Percentiles rank a stretch among this genome's conserved stretches.
phyloP scores from a whole-genome alignment of 1,140 invertebrate genomes.

The Thaumatotibia leucotreta region DNA sequence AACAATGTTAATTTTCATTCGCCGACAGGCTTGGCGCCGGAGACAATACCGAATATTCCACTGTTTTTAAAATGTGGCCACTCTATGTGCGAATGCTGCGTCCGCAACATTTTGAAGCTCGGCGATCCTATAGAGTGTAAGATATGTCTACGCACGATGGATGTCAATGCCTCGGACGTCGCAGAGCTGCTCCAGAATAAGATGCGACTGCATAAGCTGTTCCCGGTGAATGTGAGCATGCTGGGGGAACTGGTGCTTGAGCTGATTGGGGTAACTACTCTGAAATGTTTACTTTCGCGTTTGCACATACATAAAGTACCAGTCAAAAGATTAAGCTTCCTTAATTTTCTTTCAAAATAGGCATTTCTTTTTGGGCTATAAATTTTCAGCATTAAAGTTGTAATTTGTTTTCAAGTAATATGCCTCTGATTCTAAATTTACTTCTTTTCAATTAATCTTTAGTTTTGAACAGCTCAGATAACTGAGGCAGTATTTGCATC shows the following conservation, averaged over 20 bases:
- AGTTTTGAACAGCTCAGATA: no score
- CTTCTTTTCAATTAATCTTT: no score
- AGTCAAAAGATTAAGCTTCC: no score
- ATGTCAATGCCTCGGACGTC: conserved; percentile 32
- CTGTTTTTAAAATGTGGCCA: conserved; percentile 62
- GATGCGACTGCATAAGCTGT: conserved; percentile 38
- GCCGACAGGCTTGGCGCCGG: conserved; percentile 19
- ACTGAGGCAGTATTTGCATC: no score
- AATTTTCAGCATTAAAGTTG: no score
- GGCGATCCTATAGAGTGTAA: conserved; percentile 54
- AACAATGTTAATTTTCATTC: conserved; percentile 5
- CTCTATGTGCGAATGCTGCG: conserved; percentile 63
- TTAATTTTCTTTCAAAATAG: no score
- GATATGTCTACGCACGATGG: conserved; percentile 45
- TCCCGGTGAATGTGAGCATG: conserved; percentile 58
- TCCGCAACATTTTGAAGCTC: conserved; percentile 52
- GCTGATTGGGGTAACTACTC: conserved; percentile 30
- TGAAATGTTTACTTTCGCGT: background rate
- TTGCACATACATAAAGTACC: background rate
- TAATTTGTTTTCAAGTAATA: no score
- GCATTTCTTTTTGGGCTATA: no score
- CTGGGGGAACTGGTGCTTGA: conserved; percentile 45
- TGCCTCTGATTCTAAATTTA: no score
- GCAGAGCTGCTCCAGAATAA: conserved; percentile 35
- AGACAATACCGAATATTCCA: conserved; percentile 47